phyloP scores from a whole-genome alignment of 2,797 vertebrate genomes.

The Euthynnus affinis region DNA sequence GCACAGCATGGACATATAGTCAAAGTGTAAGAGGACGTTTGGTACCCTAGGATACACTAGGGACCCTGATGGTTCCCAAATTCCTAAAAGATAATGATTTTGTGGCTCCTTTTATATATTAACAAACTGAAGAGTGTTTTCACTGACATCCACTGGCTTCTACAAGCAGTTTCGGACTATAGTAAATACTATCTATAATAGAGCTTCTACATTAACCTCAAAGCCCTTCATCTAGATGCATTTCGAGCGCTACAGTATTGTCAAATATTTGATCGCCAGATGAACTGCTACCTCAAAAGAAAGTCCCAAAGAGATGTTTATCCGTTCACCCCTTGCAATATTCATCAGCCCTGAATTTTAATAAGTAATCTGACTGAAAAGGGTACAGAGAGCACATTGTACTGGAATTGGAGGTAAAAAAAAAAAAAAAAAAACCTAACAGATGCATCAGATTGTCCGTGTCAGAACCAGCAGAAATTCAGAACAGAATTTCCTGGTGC shows the following conservation, averaged over 20 bases:
- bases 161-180: no score
- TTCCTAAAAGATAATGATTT: background rate
- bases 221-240: background rate
- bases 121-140: background rate
- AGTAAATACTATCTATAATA: background rate
- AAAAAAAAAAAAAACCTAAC: background rate
- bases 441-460: slow-evolving; percentile 48
- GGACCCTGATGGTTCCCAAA: slow-evolving; percentile 3
- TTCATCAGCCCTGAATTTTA: slow-evolving; percentile 63
- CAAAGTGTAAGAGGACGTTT: no score
- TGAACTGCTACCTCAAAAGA: slow-evolving; percentile 21
- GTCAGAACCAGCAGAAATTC: slow-evolving; percentile 14
- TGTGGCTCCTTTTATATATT: background rate
- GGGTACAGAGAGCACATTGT: slow-evolving; percentile 32
- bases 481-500: slow-evolving; percentile 31
- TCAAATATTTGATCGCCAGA: slow-evolving; percentile 31
- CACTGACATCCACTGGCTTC: background rate
- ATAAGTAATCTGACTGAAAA: slow-evolving; percentile 63
- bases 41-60: background rate
- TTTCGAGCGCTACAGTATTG: background rate
- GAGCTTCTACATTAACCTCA: background rate
- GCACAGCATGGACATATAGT: no score
- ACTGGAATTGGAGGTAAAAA: background rate
- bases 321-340: slow-evolving; percentile 46
- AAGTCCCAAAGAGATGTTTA: slow-evolving; percentile 53